Evolutionary conservation across 1,140 invertebrate genomes (phyloP), one percentile per base, ranked within the genome.

Genomic region (Oryzaephilus surinamensis): DNA sequence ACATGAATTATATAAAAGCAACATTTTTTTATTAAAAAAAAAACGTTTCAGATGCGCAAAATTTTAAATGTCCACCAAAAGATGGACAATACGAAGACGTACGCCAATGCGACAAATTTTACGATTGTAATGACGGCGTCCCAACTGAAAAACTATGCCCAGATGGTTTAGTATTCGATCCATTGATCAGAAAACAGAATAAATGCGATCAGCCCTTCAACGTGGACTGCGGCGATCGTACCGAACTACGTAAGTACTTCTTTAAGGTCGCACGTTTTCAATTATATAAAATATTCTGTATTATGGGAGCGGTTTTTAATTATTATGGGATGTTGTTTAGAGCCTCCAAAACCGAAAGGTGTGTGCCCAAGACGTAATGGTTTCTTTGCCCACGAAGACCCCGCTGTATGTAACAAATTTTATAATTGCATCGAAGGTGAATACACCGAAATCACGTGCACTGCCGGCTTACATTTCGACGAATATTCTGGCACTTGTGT

Each of bases 151-250:
- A 86, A 61, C 67, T 86, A 1, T 91, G 86, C 55, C 81, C 84
- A 3, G 86, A 91, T 58, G 86, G 86, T 42, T 69, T 90, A 10
- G 85, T 89, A 12, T 91, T 89, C 62, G 84, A 90, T 67, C 81
- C 78, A 1, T 55, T 76, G 37, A 88, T 83, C 64, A 73, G 80
- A 44, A 84, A 85, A 64, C 71, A 84, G 54, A 89, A 88, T 69
- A 89, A 89, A 61, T 92, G 87, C 58, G 87, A 91, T 62, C 84
- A 89, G 56, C 80, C 84, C 50, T 89, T 89, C 73, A 88, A 88
- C 48, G 83, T 90, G 6, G 85, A 91, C 55, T 93, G 87, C 54
- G 80, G 80, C 26, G 83, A 86, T 54, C 74, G 87, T 47, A 74
- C 77, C 13, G 81, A 89, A 65, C 67, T 91, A 37, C 88, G 87